These are phyloP conservation scores for Scomber scombrus DNA, from an alignment of 2,113 vertebrate genomes.

Conservation along the genomic window DNA sequence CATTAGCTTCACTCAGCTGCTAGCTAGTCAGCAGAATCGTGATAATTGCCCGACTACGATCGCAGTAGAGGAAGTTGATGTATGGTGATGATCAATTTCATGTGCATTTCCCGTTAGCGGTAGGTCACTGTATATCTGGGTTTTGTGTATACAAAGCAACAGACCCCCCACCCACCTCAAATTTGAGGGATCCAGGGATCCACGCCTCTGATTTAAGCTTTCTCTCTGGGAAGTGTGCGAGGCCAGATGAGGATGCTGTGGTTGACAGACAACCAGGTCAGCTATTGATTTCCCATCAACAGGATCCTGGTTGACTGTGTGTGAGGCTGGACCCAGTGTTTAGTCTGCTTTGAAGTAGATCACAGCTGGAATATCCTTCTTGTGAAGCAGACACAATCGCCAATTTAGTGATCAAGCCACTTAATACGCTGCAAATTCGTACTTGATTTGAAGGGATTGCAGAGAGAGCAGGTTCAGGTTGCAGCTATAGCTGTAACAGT, in stretches of 20 bases:
- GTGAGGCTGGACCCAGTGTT: not conserved
- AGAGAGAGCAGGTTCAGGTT: not conserved
- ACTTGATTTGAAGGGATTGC: not conserved
- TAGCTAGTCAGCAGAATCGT: too few relatives aligned
- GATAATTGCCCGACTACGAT: too few relatives aligned
- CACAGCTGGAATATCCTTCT: not conserved
- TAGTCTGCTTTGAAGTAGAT: not conserved
- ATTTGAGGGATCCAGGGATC: not conserved
- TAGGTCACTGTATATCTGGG: too few relatives aligned
- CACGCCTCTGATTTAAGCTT: not conserved
- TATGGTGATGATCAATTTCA: too few relatives aligned
- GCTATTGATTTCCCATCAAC: slow-evolving; percentile 14
- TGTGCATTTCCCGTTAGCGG: too few relatives aligned
- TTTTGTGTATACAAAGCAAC: not conserved
- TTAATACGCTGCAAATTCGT: not conserved
- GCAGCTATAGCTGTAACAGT: slow-evolving; percentile 36
- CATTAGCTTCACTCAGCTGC: too few relatives aligned
- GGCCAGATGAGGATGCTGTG: not conserved
- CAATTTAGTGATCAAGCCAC: not conserved
- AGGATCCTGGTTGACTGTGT: not conserved
- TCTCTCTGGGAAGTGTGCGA: not conserved
- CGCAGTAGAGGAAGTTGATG: too few relatives aligned
- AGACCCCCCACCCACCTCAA: not conserved
- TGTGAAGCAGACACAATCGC: not conserved
- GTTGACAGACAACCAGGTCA: slow-evolving; percentile 1